These are phyloP conservation scores for Apolygus lucorum DNA, from an alignment of 1,140 invertebrate species.

Conservation along the genomic window DNA sequence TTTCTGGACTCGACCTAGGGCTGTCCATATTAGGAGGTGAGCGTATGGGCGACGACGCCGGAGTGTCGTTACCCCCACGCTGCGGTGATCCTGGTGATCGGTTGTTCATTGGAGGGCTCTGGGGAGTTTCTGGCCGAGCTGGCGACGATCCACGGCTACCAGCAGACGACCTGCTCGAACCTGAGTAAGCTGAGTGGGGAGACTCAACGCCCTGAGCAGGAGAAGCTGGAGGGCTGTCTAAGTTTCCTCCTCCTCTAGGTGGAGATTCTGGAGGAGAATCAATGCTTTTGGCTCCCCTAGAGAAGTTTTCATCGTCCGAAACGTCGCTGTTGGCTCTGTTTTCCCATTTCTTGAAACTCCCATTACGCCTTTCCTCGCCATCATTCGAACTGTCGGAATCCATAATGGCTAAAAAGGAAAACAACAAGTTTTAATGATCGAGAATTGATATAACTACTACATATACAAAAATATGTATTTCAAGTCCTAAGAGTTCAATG, in stretches of 20 bases:
- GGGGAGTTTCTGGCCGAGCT: constrained; percentile 1
- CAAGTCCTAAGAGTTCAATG: no score
- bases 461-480: no score
- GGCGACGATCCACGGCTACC: neutral
- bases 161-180: constrained; percentile 8
- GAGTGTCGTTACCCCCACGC: neutral
- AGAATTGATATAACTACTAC: no score
- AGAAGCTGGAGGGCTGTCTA: constrained; percentile 31
- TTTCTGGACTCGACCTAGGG: constrained; percentile 20
- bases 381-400: constrained; percentile 31
- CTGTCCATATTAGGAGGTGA: constrained; percentile 7
- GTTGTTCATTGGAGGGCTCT: neutral
- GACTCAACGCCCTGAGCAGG: constrained; percentile 25
- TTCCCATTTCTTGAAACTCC: constrained; percentile 15
- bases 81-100: neutral
- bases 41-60: constrained; percentile 3
- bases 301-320: constrained; percentile 32
- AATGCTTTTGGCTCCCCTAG: constrained; percentile 31
- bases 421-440: no score
- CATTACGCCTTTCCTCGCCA: constrained; percentile 17
- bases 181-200: constrained; percentile 7
- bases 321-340: constrained; percentile 30
- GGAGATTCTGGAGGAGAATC: constrained; percentile 31
- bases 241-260: constrained; percentile 27
- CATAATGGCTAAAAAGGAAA: constrained; percentile 24